Evolutionary conservation across 2,888 invertebrate species (phyloP).

Genomic region (Nycteola revayana): DNA sequence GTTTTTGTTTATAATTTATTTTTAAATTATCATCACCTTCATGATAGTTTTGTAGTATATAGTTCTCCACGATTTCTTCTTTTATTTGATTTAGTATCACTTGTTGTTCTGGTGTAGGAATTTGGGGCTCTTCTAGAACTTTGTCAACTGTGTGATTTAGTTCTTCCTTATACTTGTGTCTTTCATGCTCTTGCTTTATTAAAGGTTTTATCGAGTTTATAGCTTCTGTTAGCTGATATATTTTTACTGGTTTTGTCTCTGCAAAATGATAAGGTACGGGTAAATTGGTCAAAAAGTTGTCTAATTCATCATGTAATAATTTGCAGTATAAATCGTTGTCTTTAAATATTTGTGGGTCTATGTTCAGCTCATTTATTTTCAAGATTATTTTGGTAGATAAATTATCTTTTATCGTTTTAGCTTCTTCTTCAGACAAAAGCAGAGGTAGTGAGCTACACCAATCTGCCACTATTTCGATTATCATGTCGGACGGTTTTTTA

Average conservation of each 20-base stretch:
- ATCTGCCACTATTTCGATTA: conserved; percentile 45
- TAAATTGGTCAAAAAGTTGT: conserved; percentile 37
- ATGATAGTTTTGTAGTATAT: conserved; percentile 45
- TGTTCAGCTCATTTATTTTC: conserved; percentile 54
- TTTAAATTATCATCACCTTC: conserved; percentile 38
- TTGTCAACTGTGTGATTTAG: conserved; percentile 40
- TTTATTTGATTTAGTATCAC: conserved; percentile 32
- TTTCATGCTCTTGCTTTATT: conserved; percentile 43
- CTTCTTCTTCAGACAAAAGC: conserved; percentile 25
- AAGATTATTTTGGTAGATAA: conserved; percentile 49
- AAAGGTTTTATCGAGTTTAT: conserved; percentile 44
- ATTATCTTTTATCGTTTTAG: conserved; percentile 39
- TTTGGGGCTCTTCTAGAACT: conserved; percentile 36
- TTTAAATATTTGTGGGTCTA: conserved; percentile 43
- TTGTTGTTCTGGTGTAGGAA: conserved; percentile 24
- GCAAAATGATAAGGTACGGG: conserved; percentile 35
- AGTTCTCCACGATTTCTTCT: conserved; percentile 52
- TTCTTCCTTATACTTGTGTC: conserved; percentile 46
- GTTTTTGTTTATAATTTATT: conserved; percentile 39
- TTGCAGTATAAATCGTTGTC: conserved; percentile 44
- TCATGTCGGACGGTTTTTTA: conserved; percentile 45
- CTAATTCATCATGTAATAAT: conserved; percentile 47
- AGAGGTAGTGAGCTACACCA: conserved; percentile 57
- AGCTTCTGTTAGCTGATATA: conserved; percentile 39
- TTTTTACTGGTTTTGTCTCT: conserved; percentile 34